Evolutionary conservation across 1,140 invertebrate species (phyloP).

Genomic region (Harlomillsia oculata): DNA sequence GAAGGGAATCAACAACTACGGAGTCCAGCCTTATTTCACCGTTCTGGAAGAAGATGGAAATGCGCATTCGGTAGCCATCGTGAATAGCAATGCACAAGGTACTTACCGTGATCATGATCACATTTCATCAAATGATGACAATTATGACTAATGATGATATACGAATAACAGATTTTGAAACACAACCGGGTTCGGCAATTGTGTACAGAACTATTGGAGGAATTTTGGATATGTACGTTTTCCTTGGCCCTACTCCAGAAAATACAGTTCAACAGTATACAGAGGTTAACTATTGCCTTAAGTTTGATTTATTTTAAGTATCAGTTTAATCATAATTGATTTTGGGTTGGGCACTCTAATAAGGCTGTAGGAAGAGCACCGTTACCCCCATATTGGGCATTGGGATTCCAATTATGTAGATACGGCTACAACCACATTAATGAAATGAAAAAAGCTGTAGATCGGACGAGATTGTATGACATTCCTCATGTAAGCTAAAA

Average conservation of each 20-base stretch:
- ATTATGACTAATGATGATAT: background rate
- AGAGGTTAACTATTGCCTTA: conserved; percentile 36
- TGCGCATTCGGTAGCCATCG: conserved; percentile 25
- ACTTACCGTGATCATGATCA: background rate
- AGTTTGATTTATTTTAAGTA: background rate
- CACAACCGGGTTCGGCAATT: conserved; percentile 35
- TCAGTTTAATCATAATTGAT: background rate
- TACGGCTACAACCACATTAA: conserved; percentile 38
- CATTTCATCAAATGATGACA: conserved; percentile 14
- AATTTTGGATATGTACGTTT: conserved; percentile 44
- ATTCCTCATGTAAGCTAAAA: conserved; percentile 39
- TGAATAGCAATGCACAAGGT: conserved; percentile 36
- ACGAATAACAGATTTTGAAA: conserved; percentile 39
- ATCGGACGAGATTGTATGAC: conserved; percentile 38
- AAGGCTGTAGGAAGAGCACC: conserved; percentile 36
- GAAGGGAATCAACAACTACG: conserved; percentile 17
- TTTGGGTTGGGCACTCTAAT: background rate
- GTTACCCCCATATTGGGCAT: conserved; percentile 46
- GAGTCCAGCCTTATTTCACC: conserved; percentile 45
- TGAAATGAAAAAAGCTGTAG: conserved; percentile 39
- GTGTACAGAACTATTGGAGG: conserved; percentile 39
- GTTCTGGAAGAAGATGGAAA: conserved; percentile 41
- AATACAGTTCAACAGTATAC: conserved; percentile 47
- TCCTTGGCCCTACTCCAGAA: conserved; percentile 44
- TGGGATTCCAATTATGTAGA: conserved; percentile 1